Evolutionary conservation across 2,797 vertebrate species (phyloP), one percentile per base, ranked within the genome.

Genomic region (Zalophus californianus): DNA sequence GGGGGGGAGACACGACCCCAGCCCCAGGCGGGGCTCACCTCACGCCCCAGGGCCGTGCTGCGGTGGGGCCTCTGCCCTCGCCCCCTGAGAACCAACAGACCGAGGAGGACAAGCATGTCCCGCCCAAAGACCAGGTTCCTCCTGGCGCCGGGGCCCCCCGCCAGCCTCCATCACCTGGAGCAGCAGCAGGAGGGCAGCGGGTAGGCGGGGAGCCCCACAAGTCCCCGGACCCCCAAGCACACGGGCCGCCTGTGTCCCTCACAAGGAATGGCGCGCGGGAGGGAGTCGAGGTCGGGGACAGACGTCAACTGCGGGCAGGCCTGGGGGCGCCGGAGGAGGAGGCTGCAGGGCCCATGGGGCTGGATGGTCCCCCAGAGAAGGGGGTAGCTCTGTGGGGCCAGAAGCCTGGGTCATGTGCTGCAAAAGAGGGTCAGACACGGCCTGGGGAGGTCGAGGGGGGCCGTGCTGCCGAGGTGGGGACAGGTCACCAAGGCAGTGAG

Each of bases 391-490:
- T n/a, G 20, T 7, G 32, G 11, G 68, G 41, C 4, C 41, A 7
- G 72, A 60, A 68, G 14, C 1, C 60, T 15, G 0, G 2, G 3
- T 5, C 6, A 2, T 0, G 0, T 11, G 60, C 38, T 91, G 95
- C 91, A 60, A 70, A 91, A 60, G 96, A 58, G 64, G 86, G 90
- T 3, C 75, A 93, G 90, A 66, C 44, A 35, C 35, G 80, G 11
- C 48, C 79, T 27, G 15, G 23, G 93, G 29, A 66, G 75, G 13
- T 62, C 38, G 12, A 4, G 72, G 91, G 0, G 32, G 96, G 94
- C 93, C 82, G 94, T 13, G 93, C 97, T 96, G 95, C 78, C 1
- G 48, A 75, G 15, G 9, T 92, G 11, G 94, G 56, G 92, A 96
- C 62, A 54, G 1, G 32, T 13, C 16, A 7, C 68, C 79, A 38